Percentiles rank a stretch among this genome's conserved stretches.
Conservation (phyloP, 2,888 invertebrate genomes). For the Polymixis flavicincta region DNA sequence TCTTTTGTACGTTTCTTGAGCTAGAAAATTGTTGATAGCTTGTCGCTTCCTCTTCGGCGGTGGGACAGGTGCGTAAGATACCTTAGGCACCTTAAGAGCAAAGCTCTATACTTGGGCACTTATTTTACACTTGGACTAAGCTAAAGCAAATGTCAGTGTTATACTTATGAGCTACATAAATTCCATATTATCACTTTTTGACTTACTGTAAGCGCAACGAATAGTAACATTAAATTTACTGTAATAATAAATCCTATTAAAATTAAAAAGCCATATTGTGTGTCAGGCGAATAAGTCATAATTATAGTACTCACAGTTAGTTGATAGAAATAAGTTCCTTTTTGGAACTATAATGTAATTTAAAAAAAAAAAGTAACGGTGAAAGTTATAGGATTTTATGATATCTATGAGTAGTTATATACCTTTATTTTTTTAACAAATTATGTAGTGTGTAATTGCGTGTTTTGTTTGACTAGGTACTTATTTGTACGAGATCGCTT, state of each 20-base stretch:
- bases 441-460: neutral
- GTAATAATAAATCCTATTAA: neutral
- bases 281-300: neutral
- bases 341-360: neutral
- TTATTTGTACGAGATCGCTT: neutral
- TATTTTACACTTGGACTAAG: neutral
- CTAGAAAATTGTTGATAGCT: neutral
- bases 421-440: neutral
- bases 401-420: neutral
- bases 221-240: neutral
- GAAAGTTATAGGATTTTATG: neutral
- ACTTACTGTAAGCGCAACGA: neutral
- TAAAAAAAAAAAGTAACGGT: too few species aligned
- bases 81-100: too few species aligned
- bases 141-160: neutral
- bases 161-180: too few species aligned
- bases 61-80: neutral
- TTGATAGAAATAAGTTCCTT: neutral
- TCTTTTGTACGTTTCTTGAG: neutral
- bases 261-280: slow-evolving; percentile 13
- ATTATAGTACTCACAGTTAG: neutral
- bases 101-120: too few species aligned
- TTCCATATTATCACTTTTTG: neutral
- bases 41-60: neutral
- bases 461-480: slow-evolving; percentile 10